Evolutionary conservation across 2,888 invertebrate genomes (phyloP).

Genomic region (Mylabris sibirica): DNA sequence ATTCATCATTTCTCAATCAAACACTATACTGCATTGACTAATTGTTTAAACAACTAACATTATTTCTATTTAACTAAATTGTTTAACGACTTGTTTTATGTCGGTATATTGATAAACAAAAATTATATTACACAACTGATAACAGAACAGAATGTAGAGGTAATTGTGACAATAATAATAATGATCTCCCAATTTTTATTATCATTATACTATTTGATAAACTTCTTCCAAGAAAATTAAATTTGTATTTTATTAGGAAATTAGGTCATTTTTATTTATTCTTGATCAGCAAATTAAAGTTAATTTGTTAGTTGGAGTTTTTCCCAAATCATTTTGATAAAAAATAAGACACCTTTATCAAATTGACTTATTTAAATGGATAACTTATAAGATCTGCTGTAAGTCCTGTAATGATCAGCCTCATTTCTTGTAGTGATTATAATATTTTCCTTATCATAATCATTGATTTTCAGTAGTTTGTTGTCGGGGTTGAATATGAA

Average conservation of each 20-base stretch:
- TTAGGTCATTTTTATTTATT: neutral
- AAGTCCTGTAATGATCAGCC: too few relatives aligned
- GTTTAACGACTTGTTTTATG: neutral
- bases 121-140: too few relatives aligned
- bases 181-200: neutral
- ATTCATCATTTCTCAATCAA: neutral
- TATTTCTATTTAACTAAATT: neutral
- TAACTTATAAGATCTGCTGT: too few relatives aligned
- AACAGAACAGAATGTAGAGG: too few relatives aligned
- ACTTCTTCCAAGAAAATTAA: neutral
- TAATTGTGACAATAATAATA: neutral
- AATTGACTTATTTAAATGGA: too few relatives aligned
- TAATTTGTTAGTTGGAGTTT: too few relatives aligned
- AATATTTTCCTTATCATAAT: too few relatives aligned
- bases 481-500: neutral
- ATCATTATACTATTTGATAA: neutral
- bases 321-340: too few relatives aligned
- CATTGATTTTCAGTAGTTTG: neutral
- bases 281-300: neutral
- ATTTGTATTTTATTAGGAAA: neutral
- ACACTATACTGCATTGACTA: neutral
- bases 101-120: neutral
- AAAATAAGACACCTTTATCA: too few relatives aligned
- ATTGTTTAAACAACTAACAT: neutral
- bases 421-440: too few relatives aligned